Evolutionary conservation across 2,797 vertebrate genomes (phyloP).

Genomic region (Clarias fuscus): DNA sequence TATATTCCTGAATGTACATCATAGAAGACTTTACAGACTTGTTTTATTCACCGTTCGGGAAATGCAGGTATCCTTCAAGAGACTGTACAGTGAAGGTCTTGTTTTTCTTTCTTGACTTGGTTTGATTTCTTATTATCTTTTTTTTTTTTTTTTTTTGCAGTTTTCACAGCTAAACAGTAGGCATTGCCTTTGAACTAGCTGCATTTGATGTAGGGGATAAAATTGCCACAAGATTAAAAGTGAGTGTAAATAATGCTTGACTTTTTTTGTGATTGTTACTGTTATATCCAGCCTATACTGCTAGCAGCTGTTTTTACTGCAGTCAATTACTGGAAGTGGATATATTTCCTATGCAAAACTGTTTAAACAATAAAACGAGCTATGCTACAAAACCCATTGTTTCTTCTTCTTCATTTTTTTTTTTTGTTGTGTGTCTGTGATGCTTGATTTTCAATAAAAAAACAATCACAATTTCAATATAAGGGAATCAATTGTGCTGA

Average conservation of each 20-base stretch:
- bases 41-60: constrained; percentile 77
- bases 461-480: background rate
- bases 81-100: constrained; percentile 77
- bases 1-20: constrained; percentile 89
- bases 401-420: constrained; percentile 48
- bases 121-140: constrained; percentile 38
- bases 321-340: constrained; percentile 99
- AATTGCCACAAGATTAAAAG: constrained; percentile 99
- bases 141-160: constrained; percentile 40
- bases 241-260: constrained; percentile 99
- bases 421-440: background rate
- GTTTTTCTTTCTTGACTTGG: constrained; percentile 56
- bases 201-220: constrained; percentile 91
- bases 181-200: constrained; percentile 84
- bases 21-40: constrained; percentile 83
- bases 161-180: constrained; percentile 67
- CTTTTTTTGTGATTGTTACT: constrained; percentile 99
- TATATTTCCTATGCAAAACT: constrained; percentile 99
- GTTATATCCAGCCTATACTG: constrained; percentile 99
- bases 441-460: background rate
- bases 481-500: background rate
- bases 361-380: constrained; percentile 99
- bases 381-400: constrained; percentile 92
- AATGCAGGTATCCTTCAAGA: constrained; percentile 82
- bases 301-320: constrained; percentile 99